Conservation (phyloP, 2,797 vertebrate genomes). For the Monodelphis domestica region DNA sequence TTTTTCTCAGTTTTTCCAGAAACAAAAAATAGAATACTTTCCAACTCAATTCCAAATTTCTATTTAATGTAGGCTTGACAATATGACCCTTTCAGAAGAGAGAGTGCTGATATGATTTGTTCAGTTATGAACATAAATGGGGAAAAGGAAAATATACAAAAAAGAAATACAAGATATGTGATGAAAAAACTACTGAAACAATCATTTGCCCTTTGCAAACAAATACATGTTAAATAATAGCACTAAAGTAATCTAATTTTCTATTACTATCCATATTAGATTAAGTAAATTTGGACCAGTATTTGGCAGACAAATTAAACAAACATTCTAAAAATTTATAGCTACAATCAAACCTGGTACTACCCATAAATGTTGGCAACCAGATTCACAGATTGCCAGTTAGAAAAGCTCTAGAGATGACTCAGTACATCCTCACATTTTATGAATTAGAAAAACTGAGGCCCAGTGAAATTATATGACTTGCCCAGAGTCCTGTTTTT, state of each 20-base stretch:
- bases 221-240: neutral
- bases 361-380: neutral
- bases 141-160: neutral
- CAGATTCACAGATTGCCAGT: neutral
- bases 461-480: neutral
- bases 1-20: conserved; percentile 2
- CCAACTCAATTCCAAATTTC: neutral
- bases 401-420: neutral
- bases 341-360: neutral
- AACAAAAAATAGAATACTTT: neutral
- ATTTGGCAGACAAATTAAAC: neutral
- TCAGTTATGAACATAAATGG: neutral
- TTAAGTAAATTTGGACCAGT: neutral
- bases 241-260: neutral
- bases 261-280: neutral
- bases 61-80: neutral
- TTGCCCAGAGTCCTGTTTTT: neutral
- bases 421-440: neutral
- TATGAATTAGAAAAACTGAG: neutral
- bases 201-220: conserved; percentile 1
- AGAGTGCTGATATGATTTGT: neutral
- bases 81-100: neutral
- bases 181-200: neutral
- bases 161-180: neutral
- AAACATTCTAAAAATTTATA: neutral